Base-by-base conservation (phyloP, 2,888 invertebrate genomes). In the Perithous albicinctus region DNA sequence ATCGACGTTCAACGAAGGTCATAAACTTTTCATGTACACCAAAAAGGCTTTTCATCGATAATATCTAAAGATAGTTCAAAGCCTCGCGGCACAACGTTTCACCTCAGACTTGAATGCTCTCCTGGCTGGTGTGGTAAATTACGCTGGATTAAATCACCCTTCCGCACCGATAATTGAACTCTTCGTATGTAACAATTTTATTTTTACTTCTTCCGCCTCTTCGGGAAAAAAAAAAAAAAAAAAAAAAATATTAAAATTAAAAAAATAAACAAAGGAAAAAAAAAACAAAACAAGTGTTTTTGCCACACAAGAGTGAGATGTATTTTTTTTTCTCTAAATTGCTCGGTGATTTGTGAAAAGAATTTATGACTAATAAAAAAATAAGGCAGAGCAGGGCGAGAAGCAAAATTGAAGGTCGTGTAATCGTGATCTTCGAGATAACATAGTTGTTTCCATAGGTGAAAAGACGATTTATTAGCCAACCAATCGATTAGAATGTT, bases 21-120 rank as follows among this genome's bases (percentile, higher is more conserved):
- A 48, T 10, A 38, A 69, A 78, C 54, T 69, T 70, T 56, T 18
- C 12, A 51, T 70, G 51, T 18, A 54, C n/a, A n/a, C n/a, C n/a
- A 51, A 56, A 63, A 59, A 72, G 59, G 61, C 66, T 72, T 67
- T 35, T 74, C 35, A 48, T 78, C 81, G 81, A 78, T 81, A 74
- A 78, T 70, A 6, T 81, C 74, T 64, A 81, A 81, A 81, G 74
- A 78, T 81, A 81, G 80, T 74, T 64, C 64, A 70, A 77, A 78
- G 69, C 54, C 7, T 41, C 38, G 23, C 23, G 61, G n/a, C n/a
- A n/a, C 10, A 12, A 20, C n/a, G 35, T 74, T 64, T 41, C 12
- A 74, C 51, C 63, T 74, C 29, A 54, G 46, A 46, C 26, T 15
- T 43, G 26, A 10, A 2, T 23, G 12, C 10, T 1, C 32, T 18